Evolutionary conservation across 2,113 vertebrate genomes (phyloP), one percentile per base, ranked within the genome.

Genomic region (Antechinus stuartii): DNA sequence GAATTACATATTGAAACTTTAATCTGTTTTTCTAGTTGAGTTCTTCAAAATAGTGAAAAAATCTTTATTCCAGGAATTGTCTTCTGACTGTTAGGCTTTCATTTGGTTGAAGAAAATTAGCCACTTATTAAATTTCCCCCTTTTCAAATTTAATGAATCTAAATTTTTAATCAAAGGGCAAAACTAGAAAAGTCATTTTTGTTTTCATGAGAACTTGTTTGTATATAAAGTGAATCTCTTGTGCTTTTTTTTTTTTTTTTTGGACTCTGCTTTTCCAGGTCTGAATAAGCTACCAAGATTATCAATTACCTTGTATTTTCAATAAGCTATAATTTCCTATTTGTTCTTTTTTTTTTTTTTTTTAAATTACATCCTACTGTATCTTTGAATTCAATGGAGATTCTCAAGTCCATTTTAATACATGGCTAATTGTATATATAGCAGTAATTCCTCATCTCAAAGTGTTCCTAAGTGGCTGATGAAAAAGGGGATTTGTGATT

Each of bases 401-500:
- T 54, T 9, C 16, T 26, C 61, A 68, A 89, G 26, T 19, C 93
- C 54, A 91, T 68, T 22, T 90, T 84, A 91, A 5, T 93, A 94
- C 54, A 68, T 35, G 61, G 12, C 30, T 57, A 57, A 25, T 57
- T 26, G 90, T 93, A 55, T 92, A 53, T n/a, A 24, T 93, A 57
- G 11, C 93, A 95, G 11, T 97, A 94, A 94, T 91, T 97, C 8
- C 92, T 96, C 61, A 91, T 6, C 9, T 95, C 25, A 84, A 12
- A 97, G 5, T 42, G 68, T 76, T 35, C 14, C 2, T 93, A 93
- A 90, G 25, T 95, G 68, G 84, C 42, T 92, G 90, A 9, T 92
- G 55, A 84, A 91, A 30, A 91, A 54, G 92, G 30, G 91, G 91
- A 76, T 76, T 42, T 95, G 16, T 93, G 95, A 8, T 42, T 54